Evolutionary conservation across 2,888 invertebrate genomes (phyloP).

Genomic region (Dasypolia templi): DNA sequence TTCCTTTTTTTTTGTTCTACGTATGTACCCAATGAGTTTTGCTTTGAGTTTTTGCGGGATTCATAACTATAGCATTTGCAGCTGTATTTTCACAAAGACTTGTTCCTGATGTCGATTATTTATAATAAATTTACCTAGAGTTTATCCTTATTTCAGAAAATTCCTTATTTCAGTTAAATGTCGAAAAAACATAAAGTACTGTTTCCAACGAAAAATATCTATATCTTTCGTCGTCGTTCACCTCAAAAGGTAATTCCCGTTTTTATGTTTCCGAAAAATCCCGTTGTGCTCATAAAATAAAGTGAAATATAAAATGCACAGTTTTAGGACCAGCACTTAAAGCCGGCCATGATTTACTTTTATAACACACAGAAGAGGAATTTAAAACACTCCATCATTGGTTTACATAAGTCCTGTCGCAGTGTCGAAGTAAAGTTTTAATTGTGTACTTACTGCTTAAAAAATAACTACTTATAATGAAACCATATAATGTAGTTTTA

Average conservation of each 20-base stretch:
- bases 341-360: slow-evolving; percentile 45
- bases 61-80: background rate
- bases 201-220: background rate
- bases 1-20: background rate
- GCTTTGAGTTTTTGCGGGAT: background rate
- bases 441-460: background rate
- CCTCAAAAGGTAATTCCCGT: slow-evolving; percentile 36
- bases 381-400: slow-evolving; percentile 37
- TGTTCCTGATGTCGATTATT: background rate
- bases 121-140: background rate
- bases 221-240: background rate
- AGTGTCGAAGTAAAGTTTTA: background rate
- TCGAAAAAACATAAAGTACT: slow-evolving; percentile 8
- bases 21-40: background rate
- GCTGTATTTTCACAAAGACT: background rate
- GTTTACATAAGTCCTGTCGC: background rate
- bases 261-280: slow-evolving; percentile 50
- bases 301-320: slow-evolving; percentile 57
- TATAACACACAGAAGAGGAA: slow-evolving; percentile 38
- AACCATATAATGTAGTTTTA: no score
- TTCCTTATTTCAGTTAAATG: background rate
- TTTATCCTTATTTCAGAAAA: background rate
- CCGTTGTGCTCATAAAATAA: slow-evolving; percentile 45
- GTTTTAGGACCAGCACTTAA: slow-evolving; percentile 53
- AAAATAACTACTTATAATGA: background rate